Conservation (phyloP, 2,888 invertebrate species). For the Pharmacophagus antenor region DNA sequence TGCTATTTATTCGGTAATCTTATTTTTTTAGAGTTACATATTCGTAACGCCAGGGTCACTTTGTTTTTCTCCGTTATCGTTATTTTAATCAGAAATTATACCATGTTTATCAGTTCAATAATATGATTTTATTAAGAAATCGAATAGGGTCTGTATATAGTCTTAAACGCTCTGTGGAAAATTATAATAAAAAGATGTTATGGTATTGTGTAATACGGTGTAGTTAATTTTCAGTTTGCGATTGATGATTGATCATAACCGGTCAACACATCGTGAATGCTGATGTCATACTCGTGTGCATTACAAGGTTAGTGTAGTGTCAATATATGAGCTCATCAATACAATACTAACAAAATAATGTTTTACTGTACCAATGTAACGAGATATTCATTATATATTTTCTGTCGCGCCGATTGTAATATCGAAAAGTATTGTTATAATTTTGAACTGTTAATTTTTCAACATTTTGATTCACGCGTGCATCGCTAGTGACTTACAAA, state of each 20-base stretch:
- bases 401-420: background rate
- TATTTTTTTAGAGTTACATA: too few species aligned
- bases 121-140: background rate
- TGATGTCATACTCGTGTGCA: constrained; percentile 64
- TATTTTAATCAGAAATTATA: too few species aligned
- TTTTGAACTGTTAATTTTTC: background rate
- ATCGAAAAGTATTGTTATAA: background rate
- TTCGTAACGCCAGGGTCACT: too few species aligned
- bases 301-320: constrained; percentile 70
- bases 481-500: background rate
- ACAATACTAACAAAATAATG: constrained; percentile 54
- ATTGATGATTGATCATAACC: constrained; percentile 53
- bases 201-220: background rate
- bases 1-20: too few species aligned
- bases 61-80: too few species aligned
- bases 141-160: background rate
- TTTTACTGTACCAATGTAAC: constrained; percentile 48
- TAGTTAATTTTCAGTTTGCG: constrained; percentile 44
- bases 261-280: constrained; percentile 43
- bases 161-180: background rate
- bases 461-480: constrained; percentile 1
- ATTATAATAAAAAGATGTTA: background rate
- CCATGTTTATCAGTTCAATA: background rate
- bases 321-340: constrained; percentile 74
- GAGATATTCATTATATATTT: constrained; percentile 1